phyloP scores from a whole-genome alignment of 2,888 invertebrate species.

The Polia nebulosa region DNA sequence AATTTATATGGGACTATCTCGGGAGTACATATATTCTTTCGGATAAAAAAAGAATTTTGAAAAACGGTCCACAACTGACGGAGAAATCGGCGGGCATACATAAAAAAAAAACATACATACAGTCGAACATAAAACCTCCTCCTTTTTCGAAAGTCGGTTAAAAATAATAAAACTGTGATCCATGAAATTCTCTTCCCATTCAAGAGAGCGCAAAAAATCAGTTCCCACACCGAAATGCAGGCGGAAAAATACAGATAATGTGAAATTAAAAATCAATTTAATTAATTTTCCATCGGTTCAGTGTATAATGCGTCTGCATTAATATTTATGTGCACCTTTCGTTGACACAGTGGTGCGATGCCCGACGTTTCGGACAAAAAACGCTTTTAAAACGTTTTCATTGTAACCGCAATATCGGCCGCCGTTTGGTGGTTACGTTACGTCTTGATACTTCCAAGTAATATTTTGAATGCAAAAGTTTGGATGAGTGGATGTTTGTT shows the following conservation, averaged over 20 bases:
- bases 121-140: too few relatives aligned
- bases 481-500: too few relatives aligned
- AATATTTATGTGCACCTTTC: conserved; percentile 73
- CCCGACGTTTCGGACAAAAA: conserved; percentile 74
- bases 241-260: conserved; percentile 37
- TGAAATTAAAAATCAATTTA: conserved; percentile 50
- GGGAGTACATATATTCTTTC: too few relatives aligned
- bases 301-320: conserved; percentile 64
- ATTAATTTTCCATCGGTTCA: conserved; percentile 60
- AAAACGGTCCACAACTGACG: too few relatives aligned
- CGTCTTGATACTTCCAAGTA: conserved; percentile 66
- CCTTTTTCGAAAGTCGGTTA: too few relatives aligned
- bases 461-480: too few relatives aligned
- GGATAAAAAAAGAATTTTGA: too few relatives aligned
- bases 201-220: background rate
- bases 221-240: conserved; percentile 37
- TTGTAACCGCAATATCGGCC: conserved; percentile 76
- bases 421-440: conserved; percentile 46
- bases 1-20: too few relatives aligned
- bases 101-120: too few relatives aligned
- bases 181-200: background rate
- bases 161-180: background rate
- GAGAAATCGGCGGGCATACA: too few relatives aligned
- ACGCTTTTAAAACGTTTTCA: conserved; percentile 76
- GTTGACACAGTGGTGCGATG: conserved; percentile 73